Base-by-base conservation (phyloP, 2,888 invertebrate genomes). In the Orthonevra nobilis region DNA sequence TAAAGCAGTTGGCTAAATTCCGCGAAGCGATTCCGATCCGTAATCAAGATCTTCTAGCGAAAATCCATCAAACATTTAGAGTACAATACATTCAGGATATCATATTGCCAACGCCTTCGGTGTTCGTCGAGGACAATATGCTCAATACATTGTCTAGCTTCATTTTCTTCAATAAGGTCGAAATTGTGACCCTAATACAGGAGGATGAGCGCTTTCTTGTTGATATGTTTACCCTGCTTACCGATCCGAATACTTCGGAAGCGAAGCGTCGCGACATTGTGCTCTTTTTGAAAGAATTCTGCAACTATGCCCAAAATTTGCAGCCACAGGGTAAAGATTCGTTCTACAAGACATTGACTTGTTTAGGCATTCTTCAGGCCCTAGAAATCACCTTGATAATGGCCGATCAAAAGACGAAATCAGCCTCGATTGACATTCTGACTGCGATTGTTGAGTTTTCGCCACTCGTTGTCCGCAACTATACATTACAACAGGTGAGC, bases 11-110 rank as follows among this genome's bases (percentile, higher is more conserved):
- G 89, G 97, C 98, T 15, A 95, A 94, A 90, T 97, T 96, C 88
- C 94, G 95, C 85, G 96, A 96, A 89, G 96, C 96, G 64, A 96
- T 99, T 86, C 97, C 98, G 68, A 98, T 99, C 79, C 94, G 95
- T 86, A 98, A 98, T 89, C 92, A 93, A 82, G 99, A 99, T 90
- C 92, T 99, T 83, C 91, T 97, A 84, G 95, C 97, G 64, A 99
- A 99, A 92, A 99, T 99, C 84, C 99, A 99, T 90, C 99, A 99
- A 90, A 99, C 99, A 64, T 99, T 98, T 90, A 93, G 99, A 89
- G 98, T 99, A 86, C 99, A 99, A 91, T 99, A 99, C 90, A 98
- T 99, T 85, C 96, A 96, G 87, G 99, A 99, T 90, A 98, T 99
- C 85, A 99, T 99, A 85, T 91, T 99, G 87, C 99, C 99, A 17